Percentiles rank a stretch among this genome's conserved stretches.
Conservation (phyloP, 2,113 vertebrate species). For the Crotalus helleri region DNA sequence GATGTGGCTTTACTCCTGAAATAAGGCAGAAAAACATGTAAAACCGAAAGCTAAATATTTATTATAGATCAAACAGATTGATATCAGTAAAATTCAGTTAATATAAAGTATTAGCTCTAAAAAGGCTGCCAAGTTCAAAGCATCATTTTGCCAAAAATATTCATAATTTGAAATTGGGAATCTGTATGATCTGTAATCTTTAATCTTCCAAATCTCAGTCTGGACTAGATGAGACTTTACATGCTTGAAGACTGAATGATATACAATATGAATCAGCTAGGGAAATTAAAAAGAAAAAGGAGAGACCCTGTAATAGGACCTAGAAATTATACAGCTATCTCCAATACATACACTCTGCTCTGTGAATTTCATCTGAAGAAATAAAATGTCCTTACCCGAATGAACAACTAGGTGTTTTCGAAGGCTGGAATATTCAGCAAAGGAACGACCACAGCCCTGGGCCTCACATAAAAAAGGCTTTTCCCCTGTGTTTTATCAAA, state of each 20-base stretch:
- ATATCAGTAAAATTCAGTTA: not conserved
- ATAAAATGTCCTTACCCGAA: constrained; percentile 79
- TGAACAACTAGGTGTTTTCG: constrained; percentile 98
- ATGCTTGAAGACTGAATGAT: not conserved
- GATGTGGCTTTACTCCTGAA: constrained; percentile 93
- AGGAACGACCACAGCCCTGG: constrained; percentile 92
- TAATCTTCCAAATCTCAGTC: not conserved
- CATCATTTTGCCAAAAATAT: constrained; percentile 1
- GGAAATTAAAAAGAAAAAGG: not conserved
- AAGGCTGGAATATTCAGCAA: constrained; percentile 97
- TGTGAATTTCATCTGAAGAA: constrained; percentile 13
- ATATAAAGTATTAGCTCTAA: constrained; percentile 10
- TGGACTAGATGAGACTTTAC: not conserved
- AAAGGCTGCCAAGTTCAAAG: constrained; percentile 11
- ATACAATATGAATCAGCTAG: not conserved
- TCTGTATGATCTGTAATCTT: not conserved
- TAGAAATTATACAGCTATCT: not conserved
- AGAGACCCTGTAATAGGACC: not conserved
- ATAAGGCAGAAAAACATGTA: not conserved
- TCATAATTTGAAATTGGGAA: constrained; percentile 20
- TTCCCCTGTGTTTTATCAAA: constrained; percentile 76
- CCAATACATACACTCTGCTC: not conserved
- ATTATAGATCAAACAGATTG: not conserved
- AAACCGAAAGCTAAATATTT: constrained; percentile 24
- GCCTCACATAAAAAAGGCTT: constrained; percentile 95